These are phyloP conservation scores for Zaprionus nigranus DNA, from an alignment of 1,140 invertebrate species.

Conservation along the genomic window DNA sequence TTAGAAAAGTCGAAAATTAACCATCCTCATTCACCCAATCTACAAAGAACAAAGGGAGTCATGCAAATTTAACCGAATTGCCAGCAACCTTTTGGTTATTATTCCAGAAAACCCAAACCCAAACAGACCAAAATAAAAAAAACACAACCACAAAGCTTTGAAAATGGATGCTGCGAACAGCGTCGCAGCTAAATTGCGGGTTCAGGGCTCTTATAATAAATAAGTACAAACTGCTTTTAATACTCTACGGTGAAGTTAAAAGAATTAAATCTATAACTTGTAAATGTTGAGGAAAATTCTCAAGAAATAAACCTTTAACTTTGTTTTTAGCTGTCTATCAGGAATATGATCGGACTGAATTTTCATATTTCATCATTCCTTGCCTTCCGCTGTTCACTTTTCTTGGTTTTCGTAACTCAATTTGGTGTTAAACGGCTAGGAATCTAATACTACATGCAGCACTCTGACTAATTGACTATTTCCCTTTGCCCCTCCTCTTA, in stretches of 20 bases:
- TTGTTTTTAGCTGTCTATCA: neutral
- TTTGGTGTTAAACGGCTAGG: neutral
- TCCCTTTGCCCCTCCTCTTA: slow-evolving; percentile 21
- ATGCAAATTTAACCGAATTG: slow-evolving; percentile 74
- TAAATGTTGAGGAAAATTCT: neutral
- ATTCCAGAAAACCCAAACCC: slow-evolving; percentile 49
- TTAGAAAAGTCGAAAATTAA: slow-evolving; percentile 47
- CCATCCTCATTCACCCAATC: slow-evolving; percentile 27
- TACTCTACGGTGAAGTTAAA: neutral
- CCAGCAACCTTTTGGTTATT: slow-evolving; percentile 64
- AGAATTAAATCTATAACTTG: too few relatives aligned
- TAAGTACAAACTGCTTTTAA: neutral
- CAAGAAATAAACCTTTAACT: neutral
- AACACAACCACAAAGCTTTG: slow-evolving; percentile 29
- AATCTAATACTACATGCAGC: slow-evolving; percentile 3
- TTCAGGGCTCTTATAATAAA: neutral
- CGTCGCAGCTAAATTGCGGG: neutral
- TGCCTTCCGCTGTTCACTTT: neutral
- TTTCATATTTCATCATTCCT: neutral
- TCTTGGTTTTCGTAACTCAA: neutral
- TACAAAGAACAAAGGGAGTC: slow-evolving; percentile 57
- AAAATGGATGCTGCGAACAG: slow-evolving; percentile 26
- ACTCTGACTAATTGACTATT: slow-evolving; percentile 3
- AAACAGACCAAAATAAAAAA: slow-evolving; percentile 13
- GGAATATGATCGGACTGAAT: neutral